Percentiles rank a stretch among this genome's conserved stretches.
phyloP scores from a whole-genome alignment of 2,888 invertebrate genomes.

The Phasia obesa region DNA sequence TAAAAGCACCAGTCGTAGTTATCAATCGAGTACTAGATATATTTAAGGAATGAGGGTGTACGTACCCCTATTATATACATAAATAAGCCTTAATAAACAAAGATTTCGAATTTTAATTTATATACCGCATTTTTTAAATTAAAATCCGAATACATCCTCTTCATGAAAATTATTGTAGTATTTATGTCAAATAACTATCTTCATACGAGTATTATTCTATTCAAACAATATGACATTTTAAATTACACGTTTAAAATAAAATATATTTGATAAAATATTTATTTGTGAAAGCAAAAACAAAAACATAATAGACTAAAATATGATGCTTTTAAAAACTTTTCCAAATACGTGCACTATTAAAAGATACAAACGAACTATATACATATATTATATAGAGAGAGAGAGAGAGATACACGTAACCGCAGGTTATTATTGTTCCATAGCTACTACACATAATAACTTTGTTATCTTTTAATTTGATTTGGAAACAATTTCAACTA shows the following conservation, averaged over 20 bases:
- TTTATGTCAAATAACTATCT: too few species aligned
- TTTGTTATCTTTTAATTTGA: conserved; percentile 72
- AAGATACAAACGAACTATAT: conserved; percentile 1
- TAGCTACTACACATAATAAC: conserved; percentile 60
- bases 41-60: too few species aligned
- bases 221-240: conserved; percentile 13
- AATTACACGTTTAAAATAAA: conserved; percentile 1
- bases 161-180: too few species aligned
- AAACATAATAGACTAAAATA: conserved; percentile 15
- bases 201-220: not conserved
- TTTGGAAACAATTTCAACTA: conserved; percentile 65
- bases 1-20: too few species aligned
- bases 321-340: conserved; percentile 6
- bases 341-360: not conserved
- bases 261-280: not conserved
- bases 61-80: too few species aligned
- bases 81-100: too few species aligned
- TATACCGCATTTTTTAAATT: too few species aligned
- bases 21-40: too few species aligned
- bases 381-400: too few species aligned
- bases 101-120: too few species aligned
- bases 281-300: not conserved
- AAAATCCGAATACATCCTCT: too few species aligned
- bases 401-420: conserved; percentile 51
- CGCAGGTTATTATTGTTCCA: conserved; percentile 62